Conservation (phyloP, 2,797 vertebrate species). For the Parauchenoglanis ngamensis region DNA sequence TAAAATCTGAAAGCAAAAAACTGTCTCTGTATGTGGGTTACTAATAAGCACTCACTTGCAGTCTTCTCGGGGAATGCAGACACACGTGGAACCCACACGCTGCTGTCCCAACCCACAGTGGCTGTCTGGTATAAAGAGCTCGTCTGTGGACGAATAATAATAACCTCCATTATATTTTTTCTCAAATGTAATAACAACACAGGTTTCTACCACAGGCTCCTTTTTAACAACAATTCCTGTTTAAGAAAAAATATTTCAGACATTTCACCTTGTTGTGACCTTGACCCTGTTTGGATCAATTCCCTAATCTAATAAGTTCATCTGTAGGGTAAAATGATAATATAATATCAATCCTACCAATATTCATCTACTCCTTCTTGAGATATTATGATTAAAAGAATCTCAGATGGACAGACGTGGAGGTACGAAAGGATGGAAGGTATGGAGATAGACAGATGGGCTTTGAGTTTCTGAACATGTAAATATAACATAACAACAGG, state of each 20-base stretch:
- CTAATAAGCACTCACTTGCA: conserved; percentile 75
- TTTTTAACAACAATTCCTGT: not conserved
- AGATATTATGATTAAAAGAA: not conserved
- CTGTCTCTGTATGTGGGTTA: not conserved
- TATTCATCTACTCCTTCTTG: not conserved
- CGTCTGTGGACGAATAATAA: conserved; percentile 57
- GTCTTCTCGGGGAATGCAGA: conserved; percentile 78
- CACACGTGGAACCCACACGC: conserved; percentile 71
- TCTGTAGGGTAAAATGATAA: not conserved
- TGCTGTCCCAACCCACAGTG: conserved; percentile 78
- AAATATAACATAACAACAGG: not conserved
- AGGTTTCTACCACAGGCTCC: not conserved
- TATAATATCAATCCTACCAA: not conserved
- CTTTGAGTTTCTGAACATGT: not conserved
- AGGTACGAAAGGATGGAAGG: too few relatives aligned
- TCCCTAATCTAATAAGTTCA: not conserved
- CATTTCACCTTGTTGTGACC: not conserved
- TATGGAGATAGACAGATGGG: not conserved
- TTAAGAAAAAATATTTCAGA: not conserved
- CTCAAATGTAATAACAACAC: not conserved
- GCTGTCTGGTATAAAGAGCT: conserved; percentile 66
- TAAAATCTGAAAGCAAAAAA: not conserved
- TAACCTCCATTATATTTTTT: not conserved
- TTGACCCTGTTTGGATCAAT: not conserved
- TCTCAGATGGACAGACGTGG: not conserved